phyloP scores from a whole-genome alignment of 2,888 invertebrate species.

The Sarcophaga caerulescens region DNA sequence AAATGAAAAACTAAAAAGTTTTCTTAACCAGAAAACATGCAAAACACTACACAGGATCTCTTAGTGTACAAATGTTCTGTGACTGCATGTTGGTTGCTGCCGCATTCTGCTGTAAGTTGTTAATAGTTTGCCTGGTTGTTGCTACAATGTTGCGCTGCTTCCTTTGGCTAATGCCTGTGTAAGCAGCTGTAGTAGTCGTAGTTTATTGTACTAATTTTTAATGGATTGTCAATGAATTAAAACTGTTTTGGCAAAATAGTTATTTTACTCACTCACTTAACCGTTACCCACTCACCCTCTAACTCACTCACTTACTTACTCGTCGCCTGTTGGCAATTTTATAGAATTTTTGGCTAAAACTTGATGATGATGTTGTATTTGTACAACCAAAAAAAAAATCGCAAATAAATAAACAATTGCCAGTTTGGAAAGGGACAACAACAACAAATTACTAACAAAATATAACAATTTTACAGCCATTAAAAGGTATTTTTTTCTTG shows the following conservation, averaged over 20 bases:
- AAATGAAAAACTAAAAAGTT: constrained; percentile 18
- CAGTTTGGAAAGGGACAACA: too few relatives aligned
- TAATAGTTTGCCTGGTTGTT: constrained; percentile 15
- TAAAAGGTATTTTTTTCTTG: constrained; percentile 43
- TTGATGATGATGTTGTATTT: background rate
- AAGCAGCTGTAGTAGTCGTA: background rate
- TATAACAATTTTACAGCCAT: constrained; percentile 38
- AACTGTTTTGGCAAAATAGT: constrained; percentile 45
- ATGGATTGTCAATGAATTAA: constrained; percentile 58
- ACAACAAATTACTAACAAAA: constrained; percentile 36
- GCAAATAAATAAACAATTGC: constrained; percentile 49
- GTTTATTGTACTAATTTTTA: constrained; percentile 44
- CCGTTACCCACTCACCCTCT: background rate
- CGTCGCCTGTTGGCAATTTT: background rate
- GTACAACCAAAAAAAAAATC: background rate
- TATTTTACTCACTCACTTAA: background rate
- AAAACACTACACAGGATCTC: background rate
- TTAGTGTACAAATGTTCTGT: background rate
- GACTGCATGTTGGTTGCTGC: background rate
- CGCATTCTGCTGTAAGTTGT: constrained; percentile 5
- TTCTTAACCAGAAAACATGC: background rate
- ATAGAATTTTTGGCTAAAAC: background rate
- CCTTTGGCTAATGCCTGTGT: constrained; percentile 19
- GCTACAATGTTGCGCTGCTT: constrained; percentile 26
- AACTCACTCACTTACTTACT: background rate